A percentile compares a stretch with the other conserved stretches of the same genome.
Evolutionary conservation across 2,888 invertebrate genomes (phyloP).

Genomic region (Phyto melanocephala): DNA sequence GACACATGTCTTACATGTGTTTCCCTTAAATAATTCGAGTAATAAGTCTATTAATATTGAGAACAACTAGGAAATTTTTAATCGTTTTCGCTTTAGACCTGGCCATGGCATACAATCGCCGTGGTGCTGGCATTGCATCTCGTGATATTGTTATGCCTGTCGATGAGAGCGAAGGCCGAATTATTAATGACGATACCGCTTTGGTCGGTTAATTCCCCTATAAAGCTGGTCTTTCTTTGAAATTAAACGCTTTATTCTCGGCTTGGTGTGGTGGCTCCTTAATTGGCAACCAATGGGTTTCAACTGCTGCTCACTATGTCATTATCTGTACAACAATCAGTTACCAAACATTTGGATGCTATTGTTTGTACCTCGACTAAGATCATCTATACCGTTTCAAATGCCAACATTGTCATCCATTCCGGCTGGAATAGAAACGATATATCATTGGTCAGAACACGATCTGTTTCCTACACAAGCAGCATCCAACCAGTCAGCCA

Average conservation of each 20-base stretch:
- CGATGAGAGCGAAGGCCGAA: slow-evolving; percentile 67
- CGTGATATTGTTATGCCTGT: slow-evolving; percentile 63
- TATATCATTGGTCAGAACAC: slow-evolving; percentile 71
- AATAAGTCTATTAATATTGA: no score
- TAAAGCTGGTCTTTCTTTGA: slow-evolving; percentile 73
- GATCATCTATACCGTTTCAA: slow-evolving; percentile 48
- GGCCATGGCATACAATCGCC: slow-evolving; percentile 69
- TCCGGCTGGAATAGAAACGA: slow-evolving; percentile 69
- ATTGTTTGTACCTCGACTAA: slow-evolving; percentile 65
- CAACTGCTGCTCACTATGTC: slow-evolving; percentile 76
- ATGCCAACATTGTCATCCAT: slow-evolving; percentile 65
- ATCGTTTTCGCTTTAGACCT: slow-evolving; percentile 69
- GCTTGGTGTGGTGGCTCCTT: slow-evolving; percentile 75
- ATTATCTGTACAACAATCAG: slow-evolving; percentile 66
- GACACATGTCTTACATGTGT: background rate
- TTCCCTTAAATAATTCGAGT: background rate
- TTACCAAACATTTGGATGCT: slow-evolving; percentile 68
- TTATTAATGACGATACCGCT: slow-evolving; percentile 67
- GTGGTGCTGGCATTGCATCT: slow-evolving; percentile 33
- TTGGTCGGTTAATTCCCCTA: slow-evolving; percentile 66
- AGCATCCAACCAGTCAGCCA: slow-evolving; percentile 65
- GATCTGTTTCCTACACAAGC: slow-evolving; percentile 56
- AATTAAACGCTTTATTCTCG: slow-evolving; percentile 42
- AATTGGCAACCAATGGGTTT: slow-evolving; percentile 70
- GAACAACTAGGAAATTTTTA: slow-evolving; percentile 73